Percentiles rank a stretch among this genome's conserved stretches.
Conservation (phyloP, 2,797 vertebrate species). For the Alauda arvensis region DNA sequence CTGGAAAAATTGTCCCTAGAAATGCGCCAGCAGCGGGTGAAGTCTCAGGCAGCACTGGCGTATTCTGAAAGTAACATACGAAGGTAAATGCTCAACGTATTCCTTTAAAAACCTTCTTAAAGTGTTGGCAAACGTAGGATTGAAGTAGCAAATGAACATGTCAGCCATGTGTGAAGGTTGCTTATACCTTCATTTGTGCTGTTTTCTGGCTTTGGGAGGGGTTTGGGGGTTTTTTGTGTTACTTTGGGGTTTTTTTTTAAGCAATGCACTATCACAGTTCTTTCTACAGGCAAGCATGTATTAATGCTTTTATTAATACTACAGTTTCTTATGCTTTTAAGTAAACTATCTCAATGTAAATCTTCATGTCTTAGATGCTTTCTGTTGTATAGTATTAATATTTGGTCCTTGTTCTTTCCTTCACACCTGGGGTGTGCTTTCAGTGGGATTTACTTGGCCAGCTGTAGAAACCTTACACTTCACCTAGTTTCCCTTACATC, state of each 20-base stretch:
- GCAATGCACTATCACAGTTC: neutral
- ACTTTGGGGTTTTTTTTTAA: rapidly evolving
- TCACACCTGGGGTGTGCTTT: neutral
- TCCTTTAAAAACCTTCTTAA: neutral
- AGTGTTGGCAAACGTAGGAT: neutral
- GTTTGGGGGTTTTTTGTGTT: rapidly evolving
- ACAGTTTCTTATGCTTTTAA: neutral
- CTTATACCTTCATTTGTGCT: neutral
- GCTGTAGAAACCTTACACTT: neutral
- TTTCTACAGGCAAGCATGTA: neutral
- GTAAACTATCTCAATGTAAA: neutral
- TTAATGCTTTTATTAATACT: neutral
- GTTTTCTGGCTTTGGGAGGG: neutral
- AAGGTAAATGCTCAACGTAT: conserved; percentile 65
- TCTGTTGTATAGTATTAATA: neutral
- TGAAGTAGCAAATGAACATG: neutral
- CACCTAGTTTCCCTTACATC: neutral
- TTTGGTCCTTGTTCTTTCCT: neutral
- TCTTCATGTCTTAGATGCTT: neutral
- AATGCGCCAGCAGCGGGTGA: conserved; percentile 70
- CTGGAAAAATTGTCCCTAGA: conserved; percentile 75
- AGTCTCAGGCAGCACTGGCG: conserved; percentile 59
- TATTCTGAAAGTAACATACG: conserved; percentile 72
- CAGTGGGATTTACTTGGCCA: neutral
- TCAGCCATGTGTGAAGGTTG: neutral